These are phyloP conservation scores for Drosophila borborema DNA, from an alignment of 2,888 invertebrate species.

Conservation along the genomic window DNA sequence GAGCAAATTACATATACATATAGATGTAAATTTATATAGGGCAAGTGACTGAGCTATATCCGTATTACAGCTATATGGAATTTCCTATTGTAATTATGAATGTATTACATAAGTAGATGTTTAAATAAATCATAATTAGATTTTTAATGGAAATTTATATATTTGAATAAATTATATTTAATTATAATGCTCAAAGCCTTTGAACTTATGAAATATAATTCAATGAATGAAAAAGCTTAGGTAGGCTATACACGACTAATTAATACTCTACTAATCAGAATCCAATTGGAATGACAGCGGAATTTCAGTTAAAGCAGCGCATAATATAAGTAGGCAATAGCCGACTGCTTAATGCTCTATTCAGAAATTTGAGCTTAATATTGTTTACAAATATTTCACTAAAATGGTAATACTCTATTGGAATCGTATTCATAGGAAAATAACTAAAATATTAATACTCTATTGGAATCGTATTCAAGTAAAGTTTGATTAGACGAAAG, in stretches of 20 bases:
- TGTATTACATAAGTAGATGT: no score
- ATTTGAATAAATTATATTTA: background rate
- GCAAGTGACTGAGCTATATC: background rate
- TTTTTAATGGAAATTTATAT: no score
- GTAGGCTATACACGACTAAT: background rate
- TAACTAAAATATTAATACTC: no score
- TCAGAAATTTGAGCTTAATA: background rate
- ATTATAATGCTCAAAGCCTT: background rate
- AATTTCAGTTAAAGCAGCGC: background rate
- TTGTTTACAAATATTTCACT: no score
- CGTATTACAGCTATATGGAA: background rate
- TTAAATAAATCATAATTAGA: no score
- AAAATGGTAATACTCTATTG: no score
- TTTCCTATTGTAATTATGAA: no score
- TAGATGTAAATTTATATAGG: background rate
- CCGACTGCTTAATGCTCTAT: background rate
- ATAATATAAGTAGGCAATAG: accelerated
- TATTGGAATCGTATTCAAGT: no score
- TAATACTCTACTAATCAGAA: background rate
- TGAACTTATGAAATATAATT: no score
- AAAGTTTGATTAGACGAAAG: no score
- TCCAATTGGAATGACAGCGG: background rate
- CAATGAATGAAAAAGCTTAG: background rate
- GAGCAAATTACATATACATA: background rate
- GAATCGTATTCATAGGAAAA: no score